Percentiles rank a stretch among this genome's conserved stretches.
Evolutionary conservation across 2,888 invertebrate species (phyloP).

Genomic region (Rhogogaster chlorosoma): DNA sequence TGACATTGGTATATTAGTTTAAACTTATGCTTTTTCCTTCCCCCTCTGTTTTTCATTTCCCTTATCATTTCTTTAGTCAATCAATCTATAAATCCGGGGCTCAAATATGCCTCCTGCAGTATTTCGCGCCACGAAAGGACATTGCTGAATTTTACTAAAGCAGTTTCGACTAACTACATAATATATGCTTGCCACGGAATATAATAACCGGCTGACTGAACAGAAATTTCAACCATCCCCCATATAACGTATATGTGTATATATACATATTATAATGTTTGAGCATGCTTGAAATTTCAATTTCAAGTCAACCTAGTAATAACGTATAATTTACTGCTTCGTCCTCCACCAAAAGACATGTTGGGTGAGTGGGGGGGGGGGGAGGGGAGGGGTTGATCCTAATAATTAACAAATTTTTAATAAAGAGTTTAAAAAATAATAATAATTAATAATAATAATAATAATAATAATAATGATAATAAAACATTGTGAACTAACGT

Average conservation of each 20-base stretch:
- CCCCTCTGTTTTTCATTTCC: background rate
- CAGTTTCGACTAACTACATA: constrained; percentile 12
- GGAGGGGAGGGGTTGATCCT: background rate
- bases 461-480: constrained; percentile 48
- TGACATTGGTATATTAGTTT: constrained; percentile 2
- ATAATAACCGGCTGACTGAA: constrained; percentile 13
- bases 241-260: background rate
- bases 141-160: background rate
- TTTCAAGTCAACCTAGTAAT: background rate
- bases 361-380: background rate
- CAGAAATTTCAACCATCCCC: background rate
- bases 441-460: constrained; percentile 50
- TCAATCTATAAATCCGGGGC: background rate
- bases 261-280: background rate
- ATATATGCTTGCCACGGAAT: constrained; percentile 6
- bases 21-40: background rate
- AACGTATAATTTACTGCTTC: constrained; percentile 13
- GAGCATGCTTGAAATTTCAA: background rate
- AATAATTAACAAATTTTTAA: constrained; percentile 1
- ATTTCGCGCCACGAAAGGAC: background rate
- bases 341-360: constrained; percentile 31
- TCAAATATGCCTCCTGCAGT: background rate
- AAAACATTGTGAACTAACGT: constrained; percentile 40
- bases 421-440: constrained; percentile 49
- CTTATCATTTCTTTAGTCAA: background rate